Conservation (phyloP, 1,140 invertebrate genomes). For the Drosophila nasuta region DNA sequence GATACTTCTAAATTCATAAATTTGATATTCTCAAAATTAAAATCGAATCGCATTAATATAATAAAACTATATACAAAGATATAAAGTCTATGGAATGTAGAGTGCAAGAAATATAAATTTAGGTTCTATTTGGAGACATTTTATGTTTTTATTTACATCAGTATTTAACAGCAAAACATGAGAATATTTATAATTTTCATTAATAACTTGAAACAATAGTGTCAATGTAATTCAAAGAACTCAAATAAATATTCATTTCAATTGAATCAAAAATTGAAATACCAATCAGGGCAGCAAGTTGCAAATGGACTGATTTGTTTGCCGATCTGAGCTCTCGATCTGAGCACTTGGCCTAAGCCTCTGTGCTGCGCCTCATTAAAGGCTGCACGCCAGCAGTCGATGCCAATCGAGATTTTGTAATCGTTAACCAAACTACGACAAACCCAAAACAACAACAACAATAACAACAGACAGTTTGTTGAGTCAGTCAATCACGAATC, state of each 20-base stretch:
- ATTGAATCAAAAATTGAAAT: background rate
- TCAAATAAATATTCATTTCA: background rate
- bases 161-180: too few species aligned
- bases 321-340: background rate
- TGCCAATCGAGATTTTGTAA: conserved; percentile 52
- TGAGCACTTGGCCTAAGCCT: background rate
- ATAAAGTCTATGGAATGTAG: too few species aligned
- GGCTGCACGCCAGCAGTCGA: conserved; percentile 32
- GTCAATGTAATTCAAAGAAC: too few species aligned
- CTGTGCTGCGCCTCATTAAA: conserved; percentile 41
- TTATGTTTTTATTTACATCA: too few species aligned
- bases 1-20: too few species aligned
- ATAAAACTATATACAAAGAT: too few species aligned
- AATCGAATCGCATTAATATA: too few species aligned
- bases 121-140: too few species aligned
- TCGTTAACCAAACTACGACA: conserved; percentile 21
- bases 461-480: conserved; percentile 12
- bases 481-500: conserved; percentile 54
- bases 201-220: background rate
- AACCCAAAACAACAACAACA: conserved; percentile 18
- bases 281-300: background rate
- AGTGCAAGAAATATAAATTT: too few species aligned
- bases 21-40: too few species aligned
- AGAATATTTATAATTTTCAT: too few species aligned
- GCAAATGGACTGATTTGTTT: conserved; percentile 12